Evolutionary conservation across 35 echinoderm and acorn worm genomes (phyloP), one percentile per base, ranked within the genome.

Genomic region (Holothuria glaberrima): DNA sequence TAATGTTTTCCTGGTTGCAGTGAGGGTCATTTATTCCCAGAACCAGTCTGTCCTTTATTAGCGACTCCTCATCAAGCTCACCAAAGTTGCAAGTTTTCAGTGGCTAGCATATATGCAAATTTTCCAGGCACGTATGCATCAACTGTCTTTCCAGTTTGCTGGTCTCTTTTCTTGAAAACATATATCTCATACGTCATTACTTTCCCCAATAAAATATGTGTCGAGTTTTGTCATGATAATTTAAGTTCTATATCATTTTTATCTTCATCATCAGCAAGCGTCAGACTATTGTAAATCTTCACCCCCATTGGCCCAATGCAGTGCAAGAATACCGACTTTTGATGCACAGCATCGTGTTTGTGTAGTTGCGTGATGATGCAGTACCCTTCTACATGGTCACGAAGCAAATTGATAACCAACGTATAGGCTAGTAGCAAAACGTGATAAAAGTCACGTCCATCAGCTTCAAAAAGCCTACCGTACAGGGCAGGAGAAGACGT

Each of bases 121-220:
- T 44, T 30, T 46, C n/a, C n/a, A n/a, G n/a, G n/a, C 6, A 57
- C 36, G 52, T 89, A 89, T 10, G 87, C 69, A 21, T 89, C 68
- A 2, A 35, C 68, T 33, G 68, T 68, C 45, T 89, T 70, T 56
- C 70, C 87, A 58, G 70, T 9, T 22, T 77, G 16, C 68, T 89
- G 87, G 48, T 58, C 68, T 77, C 87, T 71, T 45, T 88, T 89
- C 22, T 89, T 89, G 71, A 75, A 89, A 3, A 89, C 26, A 36
- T 89, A 77, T 9, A 67, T 6, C 54, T 89, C 87, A 57, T 89
- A 77, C 5, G 69, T 89, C 48, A 19, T 35, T 75, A 17, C 44
- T 77, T 77, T 29, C n/a, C n/a, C n/a, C n/a, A n/a, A n/a, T n/a
- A n/a, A n/a, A n/a, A n/a, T n/a, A n/a, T n/a, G n/a, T n/a, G n/a